Conservation (phyloP, 2,113 vertebrate genomes). For the Triplophysa tibetana region DNA sequence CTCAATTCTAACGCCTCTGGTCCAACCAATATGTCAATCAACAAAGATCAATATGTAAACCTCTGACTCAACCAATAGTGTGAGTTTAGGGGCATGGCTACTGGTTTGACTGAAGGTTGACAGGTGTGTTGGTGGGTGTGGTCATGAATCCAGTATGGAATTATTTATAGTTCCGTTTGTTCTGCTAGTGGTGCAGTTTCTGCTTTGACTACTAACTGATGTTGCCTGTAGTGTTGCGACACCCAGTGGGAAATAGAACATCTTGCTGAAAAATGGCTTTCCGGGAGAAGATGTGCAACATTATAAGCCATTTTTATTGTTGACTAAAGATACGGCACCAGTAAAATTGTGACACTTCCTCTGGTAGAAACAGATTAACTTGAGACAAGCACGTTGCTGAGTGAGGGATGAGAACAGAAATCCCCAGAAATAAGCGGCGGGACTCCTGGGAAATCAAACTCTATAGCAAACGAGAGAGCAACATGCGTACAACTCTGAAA, state of each 20-base stretch:
- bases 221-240: conserved; percentile 17
- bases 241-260: conserved; percentile 27
- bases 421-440: conserved; percentile 59
- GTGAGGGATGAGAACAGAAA: conserved; percentile 58
- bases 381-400: conserved; percentile 55
- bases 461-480: conserved; percentile 54
- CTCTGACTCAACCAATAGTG: no score
- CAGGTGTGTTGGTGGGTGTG: no score
- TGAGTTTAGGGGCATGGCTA: no score
- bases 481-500: conserved; percentile 56
- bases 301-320: conserved; percentile 59
- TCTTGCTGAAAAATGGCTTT: conserved; percentile 48
- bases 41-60: no score
- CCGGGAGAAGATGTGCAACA: conserved; percentile 41
- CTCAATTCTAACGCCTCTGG: no score
- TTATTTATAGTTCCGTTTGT: not conserved
- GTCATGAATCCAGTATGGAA: no score
- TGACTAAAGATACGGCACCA: conserved; percentile 50
- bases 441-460: conserved; percentile 74
- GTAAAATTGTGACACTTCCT: conserved; percentile 54
- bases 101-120: no score
- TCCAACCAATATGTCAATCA: no score
- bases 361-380: conserved; percentile 58
- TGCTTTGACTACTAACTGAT: not conserved
- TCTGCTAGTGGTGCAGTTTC: conserved; percentile 1